phyloP scores from a whole-genome alignment of 1,140 invertebrate species.

The Hyles vespertilio region DNA sequence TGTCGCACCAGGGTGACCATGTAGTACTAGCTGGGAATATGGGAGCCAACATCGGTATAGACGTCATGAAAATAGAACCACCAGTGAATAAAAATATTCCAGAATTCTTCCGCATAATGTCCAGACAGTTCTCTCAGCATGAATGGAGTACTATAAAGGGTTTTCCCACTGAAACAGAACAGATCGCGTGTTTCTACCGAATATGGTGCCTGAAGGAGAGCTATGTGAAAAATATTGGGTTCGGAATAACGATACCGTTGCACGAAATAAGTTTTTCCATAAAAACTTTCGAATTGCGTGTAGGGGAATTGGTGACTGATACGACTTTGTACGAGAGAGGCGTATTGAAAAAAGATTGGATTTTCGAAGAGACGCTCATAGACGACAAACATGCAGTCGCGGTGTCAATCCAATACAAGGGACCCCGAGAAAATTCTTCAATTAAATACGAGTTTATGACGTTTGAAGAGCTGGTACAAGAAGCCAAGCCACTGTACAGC shows the following conservation, averaged over 20 bases:
- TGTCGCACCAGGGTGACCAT: constrained; percentile 94
- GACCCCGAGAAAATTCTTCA: constrained; percentile 24
- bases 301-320: constrained; percentile 76
- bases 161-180: constrained; percentile 68
- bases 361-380: constrained; percentile 92
- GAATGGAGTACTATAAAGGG: constrained; percentile 88
- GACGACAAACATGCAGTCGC: constrained; percentile 87
- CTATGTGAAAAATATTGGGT: constrained; percentile 93
- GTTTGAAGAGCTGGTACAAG: constrained; percentile 77
- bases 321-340: constrained; percentile 83
- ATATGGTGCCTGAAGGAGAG: constrained; percentile 97
- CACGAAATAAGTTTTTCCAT: constrained; percentile 85
- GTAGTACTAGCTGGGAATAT: constrained; percentile 88
- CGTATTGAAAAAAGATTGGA: constrained; percentile 80
- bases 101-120: constrained; percentile 93
- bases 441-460: constrained; percentile 66
- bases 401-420: constrained; percentile 78
- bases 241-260: constrained; percentile 89
- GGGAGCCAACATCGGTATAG: constrained; percentile 79
- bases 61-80: constrained; percentile 86
- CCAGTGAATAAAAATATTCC: constrained; percentile 78
- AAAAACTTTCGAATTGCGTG: constrained; percentile 65
- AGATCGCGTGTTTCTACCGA: constrained; percentile 87
- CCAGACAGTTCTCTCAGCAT: constrained; percentile 83
- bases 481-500: constrained; percentile 71